These are phyloP conservation scores for Willowsia nigromaculata DNA, from an alignment of 2,888 invertebrate species.

Conservation along the genomic window DNA sequence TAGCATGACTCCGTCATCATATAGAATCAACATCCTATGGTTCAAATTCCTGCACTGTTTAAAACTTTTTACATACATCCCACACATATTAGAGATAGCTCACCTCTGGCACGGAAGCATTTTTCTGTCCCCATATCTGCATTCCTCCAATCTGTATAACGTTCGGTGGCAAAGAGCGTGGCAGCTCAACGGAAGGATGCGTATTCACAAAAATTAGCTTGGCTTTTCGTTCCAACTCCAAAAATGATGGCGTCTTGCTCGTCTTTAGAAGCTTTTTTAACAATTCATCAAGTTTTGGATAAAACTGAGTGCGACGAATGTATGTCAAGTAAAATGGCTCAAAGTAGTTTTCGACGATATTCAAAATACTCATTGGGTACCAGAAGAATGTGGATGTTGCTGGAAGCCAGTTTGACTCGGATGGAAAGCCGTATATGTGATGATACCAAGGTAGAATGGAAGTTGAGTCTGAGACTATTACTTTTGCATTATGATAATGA, in stretches of 20 bases:
- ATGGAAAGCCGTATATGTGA: conserved; percentile 66
- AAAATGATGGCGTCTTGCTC: conserved; percentile 19
- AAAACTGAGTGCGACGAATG: conserved; percentile 40
- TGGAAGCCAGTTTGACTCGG: conserved; percentile 66
- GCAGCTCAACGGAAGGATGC: conserved; percentile 60
- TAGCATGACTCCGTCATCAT: neutral
- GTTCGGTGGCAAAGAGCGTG: conserved; percentile 62
- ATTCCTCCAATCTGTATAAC: conserved; percentile 66
- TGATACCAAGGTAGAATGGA: conserved; percentile 64
- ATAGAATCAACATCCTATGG: neutral
- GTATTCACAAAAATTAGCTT: conserved; percentile 53
- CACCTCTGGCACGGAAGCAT: conserved; percentile 38
- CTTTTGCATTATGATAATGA: conserved; percentile 66
- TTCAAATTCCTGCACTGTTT: neutral
- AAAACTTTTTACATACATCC: neutral
- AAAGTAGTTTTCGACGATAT: conserved; percentile 42
- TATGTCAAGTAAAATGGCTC: conserved; percentile 26
- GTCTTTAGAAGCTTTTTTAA: conserved; percentile 27
- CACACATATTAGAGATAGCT: neutral
- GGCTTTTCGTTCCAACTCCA: conserved; percentile 55
- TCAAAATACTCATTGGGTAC: conserved; percentile 52
- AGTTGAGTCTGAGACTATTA: conserved; percentile 61
- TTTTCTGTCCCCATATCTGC: conserved; percentile 63
- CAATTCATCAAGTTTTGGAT: conserved; percentile 57
- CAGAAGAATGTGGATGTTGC: neutral